Base-by-base conservation (phyloP, 2,797 vertebrate species). In the Clarias laeviceps region DNA sequence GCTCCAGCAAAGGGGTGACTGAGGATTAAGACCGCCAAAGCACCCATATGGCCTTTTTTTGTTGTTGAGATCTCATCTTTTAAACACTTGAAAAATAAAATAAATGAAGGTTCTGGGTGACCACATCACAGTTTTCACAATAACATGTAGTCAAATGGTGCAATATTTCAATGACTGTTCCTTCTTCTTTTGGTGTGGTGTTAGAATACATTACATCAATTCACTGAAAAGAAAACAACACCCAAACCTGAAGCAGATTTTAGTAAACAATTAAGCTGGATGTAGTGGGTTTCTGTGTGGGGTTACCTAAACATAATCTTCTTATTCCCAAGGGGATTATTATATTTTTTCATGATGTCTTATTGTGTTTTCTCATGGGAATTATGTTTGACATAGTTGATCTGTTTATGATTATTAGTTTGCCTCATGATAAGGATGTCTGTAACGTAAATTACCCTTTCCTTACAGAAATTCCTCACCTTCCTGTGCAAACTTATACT, bases 11-110 rank as follows among this genome's bases (percentile, higher is more conserved):
- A 76, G 84, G 87, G 72, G 80, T 27, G 27, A 80, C 45, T 27
- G 32, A 64, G 90, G 93, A 92, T 93, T 93, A 90, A 54, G 86
- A 59, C 22, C 76, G 85, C 91, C 86, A 70, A 76, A 88, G 89
- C 86, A 86, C 88, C 87, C 89, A 90, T 90, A 91, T 92, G 90
- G 88, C 91, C 87, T 74, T 1, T 57, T 81, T 82, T 70, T 15
- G 2, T 12, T 6, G 2, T 54, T 93, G 90, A 94, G 93, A 93
- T 92, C 90, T 93, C 87, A 89, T 88, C 89, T 92, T 91, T 91
- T 91, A 83, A 89, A 92, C 91, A 88, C 22, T 79, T 54, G 12
- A 54, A 14, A 54, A 50, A 50, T 9, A 50, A 45, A 54, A 14
- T 2, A 54, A 54, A 54, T 3, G 50, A 54, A 54, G 12, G 50